phyloP scores from a whole-genome alignment of 2,113 vertebrate genomes.

The Pyrgilauda ruficollis region DNA sequence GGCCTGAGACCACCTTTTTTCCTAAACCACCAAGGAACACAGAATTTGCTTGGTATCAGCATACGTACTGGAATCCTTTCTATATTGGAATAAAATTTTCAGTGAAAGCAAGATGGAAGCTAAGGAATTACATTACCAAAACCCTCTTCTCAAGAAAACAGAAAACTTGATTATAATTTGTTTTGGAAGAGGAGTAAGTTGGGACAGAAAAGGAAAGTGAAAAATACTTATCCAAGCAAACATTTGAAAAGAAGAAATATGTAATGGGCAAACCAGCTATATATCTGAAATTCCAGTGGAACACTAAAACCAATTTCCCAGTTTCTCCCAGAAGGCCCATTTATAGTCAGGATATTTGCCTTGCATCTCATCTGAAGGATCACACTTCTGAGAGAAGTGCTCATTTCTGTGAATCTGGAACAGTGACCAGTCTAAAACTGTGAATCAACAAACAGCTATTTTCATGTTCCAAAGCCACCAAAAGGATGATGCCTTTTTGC shows the following conservation, averaged over 20 bases:
- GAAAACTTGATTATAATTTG: neutral
- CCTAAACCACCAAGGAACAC: neutral
- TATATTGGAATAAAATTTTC: neutral
- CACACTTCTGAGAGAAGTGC: neutral
- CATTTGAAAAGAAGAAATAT: neutral
- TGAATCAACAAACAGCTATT: neutral
- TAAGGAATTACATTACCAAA: neutral
- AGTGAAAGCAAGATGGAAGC: neutral
- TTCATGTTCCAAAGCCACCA: neutral
- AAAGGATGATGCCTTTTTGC: neutral
- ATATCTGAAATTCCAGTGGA: neutral
- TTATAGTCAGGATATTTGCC: neutral
- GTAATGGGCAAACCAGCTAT: neutral
- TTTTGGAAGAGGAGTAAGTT: neutral
- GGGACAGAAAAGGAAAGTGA: neutral
- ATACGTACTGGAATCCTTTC: neutral
- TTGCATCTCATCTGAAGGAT: neutral
- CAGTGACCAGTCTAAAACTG: neutral
- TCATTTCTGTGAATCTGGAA: neutral
- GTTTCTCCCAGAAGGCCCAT: neutral
- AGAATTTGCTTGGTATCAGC: neutral
- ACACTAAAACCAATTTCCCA: neutral
- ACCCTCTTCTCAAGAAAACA: neutral
- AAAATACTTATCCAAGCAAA: neutral
- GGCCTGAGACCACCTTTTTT: neutral